Percentiles rank a stretch among this genome's conserved stretches.
Evolutionary conservation across 53 echinoderm and acorn worm genomes (phyloP).

Genomic region (Holothuria leucospilota): DNA sequence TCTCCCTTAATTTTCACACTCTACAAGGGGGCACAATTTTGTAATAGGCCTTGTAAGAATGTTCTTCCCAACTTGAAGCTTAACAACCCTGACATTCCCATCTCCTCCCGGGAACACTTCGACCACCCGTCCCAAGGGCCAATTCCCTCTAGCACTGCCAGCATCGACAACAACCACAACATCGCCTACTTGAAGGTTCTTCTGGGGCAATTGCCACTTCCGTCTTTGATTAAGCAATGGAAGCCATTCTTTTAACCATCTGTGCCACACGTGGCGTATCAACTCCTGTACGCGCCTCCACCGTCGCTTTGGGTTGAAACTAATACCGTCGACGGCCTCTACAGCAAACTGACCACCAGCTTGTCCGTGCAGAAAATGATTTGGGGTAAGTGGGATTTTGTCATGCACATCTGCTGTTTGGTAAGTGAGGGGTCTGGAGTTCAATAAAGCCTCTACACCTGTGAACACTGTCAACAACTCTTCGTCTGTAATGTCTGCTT

Average conservation of each 20-base stretch:
- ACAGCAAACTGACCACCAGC: slow-evolving; percentile 45
- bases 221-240: background rate
- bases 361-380: slow-evolving; percentile 49
- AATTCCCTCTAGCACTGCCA: too few species aligned
- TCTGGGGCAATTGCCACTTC: too few species aligned
- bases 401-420: slow-evolving; percentile 33
- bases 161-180: too few species aligned
- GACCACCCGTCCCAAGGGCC: too few species aligned
- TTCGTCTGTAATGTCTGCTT: too few species aligned
- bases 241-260: background rate
- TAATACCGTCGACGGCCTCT: slow-evolving; percentile 3
- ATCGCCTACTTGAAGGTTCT: too few species aligned
- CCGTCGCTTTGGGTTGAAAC: background rate
- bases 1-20: too few species aligned
- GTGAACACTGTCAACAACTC: background rate
- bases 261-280: background rate
- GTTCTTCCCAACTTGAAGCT: too few species aligned
- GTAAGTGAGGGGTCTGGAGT: slow-evolving; percentile 31
- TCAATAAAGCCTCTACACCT: slow-evolving; percentile 22
- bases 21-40: too few species aligned
- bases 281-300: slow-evolving; percentile 3
- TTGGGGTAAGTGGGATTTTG: background rate
- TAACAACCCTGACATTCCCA: too few species aligned
- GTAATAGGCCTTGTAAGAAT: too few species aligned
- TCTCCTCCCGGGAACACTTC: too few species aligned